phyloP scores from a whole-genome alignment of 2,888 invertebrate genomes.

The Pristionchus exspectatus region DNA sequence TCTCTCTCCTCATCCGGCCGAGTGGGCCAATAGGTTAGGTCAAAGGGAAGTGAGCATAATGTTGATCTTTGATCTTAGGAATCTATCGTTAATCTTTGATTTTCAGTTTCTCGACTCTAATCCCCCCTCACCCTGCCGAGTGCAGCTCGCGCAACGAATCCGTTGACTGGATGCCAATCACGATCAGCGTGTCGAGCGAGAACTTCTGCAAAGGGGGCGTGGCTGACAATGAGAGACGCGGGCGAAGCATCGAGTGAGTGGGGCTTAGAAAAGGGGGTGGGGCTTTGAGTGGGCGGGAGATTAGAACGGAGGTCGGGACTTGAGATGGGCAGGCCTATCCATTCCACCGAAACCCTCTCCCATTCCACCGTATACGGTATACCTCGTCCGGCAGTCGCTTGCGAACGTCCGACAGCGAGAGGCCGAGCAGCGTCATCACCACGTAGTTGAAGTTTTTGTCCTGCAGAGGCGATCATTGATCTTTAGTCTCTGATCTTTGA shows the following conservation, averaged over 20 bases:
- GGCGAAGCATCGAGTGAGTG: too few species aligned
- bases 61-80: background rate
- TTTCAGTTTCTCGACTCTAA: too few species aligned
- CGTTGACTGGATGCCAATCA: conserved; percentile 40
- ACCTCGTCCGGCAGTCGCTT: conserved; percentile 52
- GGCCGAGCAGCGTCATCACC: conserved; percentile 50
- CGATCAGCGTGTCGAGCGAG: background rate
- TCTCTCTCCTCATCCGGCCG: too few species aligned
- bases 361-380: background rate
- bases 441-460: conserved; percentile 46
- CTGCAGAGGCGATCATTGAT: background rate
- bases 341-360: background rate
- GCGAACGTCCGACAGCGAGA: conserved; percentile 40
- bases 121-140: conserved; percentile 21
- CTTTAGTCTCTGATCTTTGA: background rate
- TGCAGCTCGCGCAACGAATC: conserved; percentile 42
- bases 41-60: background rate
- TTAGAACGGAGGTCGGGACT: too few species aligned
- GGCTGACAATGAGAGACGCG: too few species aligned
- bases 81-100: background rate
- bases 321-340: too few species aligned
- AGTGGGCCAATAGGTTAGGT: too few species aligned
- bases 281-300: too few species aligned
- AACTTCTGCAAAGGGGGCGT: conserved; percentile 23
- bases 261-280: background rate